These are phyloP conservation scores for Ridgeia piscesae DNA, from an alignment of 1,140 invertebrate species.

Conservation along the genomic window DNA sequence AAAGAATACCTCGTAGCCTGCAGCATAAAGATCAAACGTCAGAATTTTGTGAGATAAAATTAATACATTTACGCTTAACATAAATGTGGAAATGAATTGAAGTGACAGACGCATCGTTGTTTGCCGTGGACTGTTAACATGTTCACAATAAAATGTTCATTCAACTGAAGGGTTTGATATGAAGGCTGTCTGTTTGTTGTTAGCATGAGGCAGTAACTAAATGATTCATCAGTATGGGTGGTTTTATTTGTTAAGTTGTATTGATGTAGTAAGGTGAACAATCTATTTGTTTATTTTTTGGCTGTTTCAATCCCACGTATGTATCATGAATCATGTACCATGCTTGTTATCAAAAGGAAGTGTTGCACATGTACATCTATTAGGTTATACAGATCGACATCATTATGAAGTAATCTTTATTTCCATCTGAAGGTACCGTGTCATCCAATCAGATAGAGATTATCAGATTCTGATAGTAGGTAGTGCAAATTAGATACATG, in stretches of 20 bases:
- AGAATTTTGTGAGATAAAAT: background rate
- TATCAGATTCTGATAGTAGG: background rate
- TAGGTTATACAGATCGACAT: background rate
- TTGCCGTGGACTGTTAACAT: too few relatives aligned
- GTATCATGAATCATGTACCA: background rate
- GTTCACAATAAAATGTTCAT: background rate
- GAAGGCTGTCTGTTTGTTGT: background rate
- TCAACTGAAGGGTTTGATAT: background rate
- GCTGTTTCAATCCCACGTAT: background rate
- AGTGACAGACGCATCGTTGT: too few relatives aligned
- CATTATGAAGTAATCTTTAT: background rate
- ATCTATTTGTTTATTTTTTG: background rate
- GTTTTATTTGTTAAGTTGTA: background rate
- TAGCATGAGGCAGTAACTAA: background rate
- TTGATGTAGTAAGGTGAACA: background rate
- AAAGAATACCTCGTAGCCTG: background rate
- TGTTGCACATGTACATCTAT: background rate
- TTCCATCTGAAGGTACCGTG: background rate
- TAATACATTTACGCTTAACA: background rate
- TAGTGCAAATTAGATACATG: background rate
- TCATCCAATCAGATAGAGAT: background rate
- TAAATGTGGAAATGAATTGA: too few relatives aligned
- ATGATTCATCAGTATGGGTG: background rate
- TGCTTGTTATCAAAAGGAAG: background rate
- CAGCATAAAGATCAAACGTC: background rate